Conservation (phyloP, 2,888 invertebrate species). For the Mantis religiosa region DNA sequence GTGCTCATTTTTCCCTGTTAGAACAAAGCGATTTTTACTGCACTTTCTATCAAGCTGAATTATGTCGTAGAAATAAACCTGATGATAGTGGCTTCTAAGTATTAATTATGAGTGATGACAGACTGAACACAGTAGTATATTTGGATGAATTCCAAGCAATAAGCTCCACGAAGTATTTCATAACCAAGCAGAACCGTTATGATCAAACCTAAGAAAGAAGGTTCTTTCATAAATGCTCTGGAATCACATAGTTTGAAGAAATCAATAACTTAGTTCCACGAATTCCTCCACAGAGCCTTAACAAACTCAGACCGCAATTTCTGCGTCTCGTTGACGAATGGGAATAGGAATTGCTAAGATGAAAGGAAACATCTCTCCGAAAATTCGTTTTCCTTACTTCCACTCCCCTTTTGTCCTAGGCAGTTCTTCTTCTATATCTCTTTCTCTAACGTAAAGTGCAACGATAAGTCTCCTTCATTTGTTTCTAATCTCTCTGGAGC, state of each 20-base stretch:
- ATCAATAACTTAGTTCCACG: neutral
- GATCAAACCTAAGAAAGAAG: neutral
- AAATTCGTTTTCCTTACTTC: neutral
- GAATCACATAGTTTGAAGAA: neutral
- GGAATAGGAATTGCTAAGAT: neutral
- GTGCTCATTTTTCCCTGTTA: too few species aligned
- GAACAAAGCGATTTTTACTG: too few species aligned
- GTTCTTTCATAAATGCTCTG: neutral
- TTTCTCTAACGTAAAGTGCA: neutral
- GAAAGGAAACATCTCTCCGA: neutral
- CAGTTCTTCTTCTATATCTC: neutral
- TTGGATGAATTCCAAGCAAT: too few species aligned
- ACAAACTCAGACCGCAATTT: neutral
- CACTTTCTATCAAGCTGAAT: too few species aligned
- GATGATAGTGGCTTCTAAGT: too few species aligned
- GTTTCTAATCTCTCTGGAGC: conserved; percentile 5
- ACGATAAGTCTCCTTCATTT: neutral
- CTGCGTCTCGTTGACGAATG: neutral
- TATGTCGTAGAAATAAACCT: too few species aligned
- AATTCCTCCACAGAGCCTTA: neutral
- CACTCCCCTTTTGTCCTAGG: neutral
- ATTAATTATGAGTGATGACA: too few species aligned
- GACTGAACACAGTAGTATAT: too few species aligned
- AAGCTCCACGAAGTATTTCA: too few species aligned
- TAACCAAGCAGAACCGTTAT: too few species aligned